These are phyloP conservation scores for Anas capensis DNA, from an alignment of 2,797 vertebrate genomes.

Conservation along the genomic window DNA sequence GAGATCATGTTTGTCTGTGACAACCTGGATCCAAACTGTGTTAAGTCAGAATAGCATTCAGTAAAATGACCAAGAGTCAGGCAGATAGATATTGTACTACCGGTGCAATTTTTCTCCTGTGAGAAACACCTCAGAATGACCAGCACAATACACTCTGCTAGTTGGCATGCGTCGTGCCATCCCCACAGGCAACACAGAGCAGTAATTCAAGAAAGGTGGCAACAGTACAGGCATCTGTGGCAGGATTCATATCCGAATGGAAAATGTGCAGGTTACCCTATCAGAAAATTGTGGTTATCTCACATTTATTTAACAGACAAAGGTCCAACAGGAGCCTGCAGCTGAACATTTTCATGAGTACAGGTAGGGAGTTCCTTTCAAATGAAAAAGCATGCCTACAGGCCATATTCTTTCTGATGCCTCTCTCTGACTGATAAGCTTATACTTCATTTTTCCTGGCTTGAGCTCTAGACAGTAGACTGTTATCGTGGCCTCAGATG, in stretches of 20 bases:
- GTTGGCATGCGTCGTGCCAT: background rate
- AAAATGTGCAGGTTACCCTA: background rate
- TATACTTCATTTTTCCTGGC: background rate
- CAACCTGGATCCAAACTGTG: background rate
- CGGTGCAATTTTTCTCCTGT: background rate
- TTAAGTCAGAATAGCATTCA: background rate
- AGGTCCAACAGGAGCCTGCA: background rate
- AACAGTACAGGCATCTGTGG: background rate
- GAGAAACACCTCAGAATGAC: background rate
- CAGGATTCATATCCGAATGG: background rate
- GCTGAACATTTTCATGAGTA: conserved; percentile 21
- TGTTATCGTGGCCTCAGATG: background rate
- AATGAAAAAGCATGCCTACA: background rate
- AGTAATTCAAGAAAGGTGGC: background rate
- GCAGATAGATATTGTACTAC: background rate
- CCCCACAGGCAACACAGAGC: background rate
- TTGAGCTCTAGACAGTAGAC: background rate
- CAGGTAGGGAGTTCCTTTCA: conserved; percentile 1
- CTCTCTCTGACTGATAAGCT: background rate
- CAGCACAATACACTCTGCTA: background rate
- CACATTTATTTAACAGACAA: background rate
- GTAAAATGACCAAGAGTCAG: background rate
- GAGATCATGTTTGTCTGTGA: background rate
- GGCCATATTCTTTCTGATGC: background rate
- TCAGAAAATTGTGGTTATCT: background rate